Conservation (phyloP, 2,113 vertebrate species). For the Pelecanus crispus region DNA sequence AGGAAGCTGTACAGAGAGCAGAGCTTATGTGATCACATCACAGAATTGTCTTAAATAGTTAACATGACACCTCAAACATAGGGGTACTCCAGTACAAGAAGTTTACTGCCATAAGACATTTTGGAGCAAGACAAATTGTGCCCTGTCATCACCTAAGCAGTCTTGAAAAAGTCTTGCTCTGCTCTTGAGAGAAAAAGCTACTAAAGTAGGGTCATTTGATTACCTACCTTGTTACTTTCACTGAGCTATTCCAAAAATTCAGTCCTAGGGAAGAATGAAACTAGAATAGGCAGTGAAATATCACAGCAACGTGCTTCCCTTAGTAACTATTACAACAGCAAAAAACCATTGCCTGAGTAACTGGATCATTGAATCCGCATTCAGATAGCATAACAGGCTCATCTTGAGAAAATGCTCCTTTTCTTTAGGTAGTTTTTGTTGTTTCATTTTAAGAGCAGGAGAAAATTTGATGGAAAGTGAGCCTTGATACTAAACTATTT, state of each 20-base stretch:
- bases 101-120: background rate
- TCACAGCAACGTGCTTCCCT: background rate
- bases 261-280: background rate
- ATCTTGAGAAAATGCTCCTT: background rate
- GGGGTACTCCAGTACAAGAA: too few relatives aligned
- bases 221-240: background rate
- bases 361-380: background rate
- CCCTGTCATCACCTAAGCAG: background rate
- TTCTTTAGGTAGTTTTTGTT: background rate
- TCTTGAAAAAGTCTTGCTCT: background rate
- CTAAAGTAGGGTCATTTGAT: background rate
- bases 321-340: background rate
- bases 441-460: background rate
- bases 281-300: background rate
- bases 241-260: background rate
- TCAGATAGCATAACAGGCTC: background rate
- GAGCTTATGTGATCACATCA: background rate
- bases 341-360: background rate
- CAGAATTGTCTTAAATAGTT: background rate
- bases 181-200: background rate
- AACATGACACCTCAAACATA: accelerated
- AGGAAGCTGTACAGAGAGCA: background rate
- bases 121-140: background rate
- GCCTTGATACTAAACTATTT: background rate
- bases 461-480: background rate